A percentile compares a stretch with the other conserved stretches of the same genome.
Conservation (phyloP, 2,888 invertebrate species). For the Diogma glabrata region DNA sequence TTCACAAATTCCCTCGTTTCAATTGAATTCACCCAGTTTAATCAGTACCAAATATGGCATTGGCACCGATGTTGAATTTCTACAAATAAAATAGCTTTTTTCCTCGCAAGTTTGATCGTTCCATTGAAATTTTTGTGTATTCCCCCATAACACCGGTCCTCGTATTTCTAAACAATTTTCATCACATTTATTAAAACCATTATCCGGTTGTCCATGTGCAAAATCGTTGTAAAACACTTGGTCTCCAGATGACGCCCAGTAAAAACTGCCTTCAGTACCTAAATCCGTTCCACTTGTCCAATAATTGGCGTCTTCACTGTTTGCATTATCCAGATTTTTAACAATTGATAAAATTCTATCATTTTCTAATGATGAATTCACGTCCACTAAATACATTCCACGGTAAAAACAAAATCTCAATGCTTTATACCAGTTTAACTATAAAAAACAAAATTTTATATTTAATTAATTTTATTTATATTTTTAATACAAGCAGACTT, state of each 20-base stretch:
- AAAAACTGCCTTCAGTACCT: not conserved
- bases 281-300: slow-evolving; percentile 1
- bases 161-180: slow-evolving; percentile 8
- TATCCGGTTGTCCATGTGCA: not conserved
- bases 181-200: not conserved
- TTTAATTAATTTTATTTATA: not conserved
- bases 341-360: not conserved
- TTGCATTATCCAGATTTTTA: not conserved
- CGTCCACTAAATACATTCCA: not conserved
- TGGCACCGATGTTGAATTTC: not conserved
- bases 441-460: not conserved
- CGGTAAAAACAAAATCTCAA: not conserved
- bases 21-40: no score
- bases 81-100: slow-evolving; percentile 3
- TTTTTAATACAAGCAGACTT: not conserved
- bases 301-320: not conserved
- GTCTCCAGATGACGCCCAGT: not conserved
- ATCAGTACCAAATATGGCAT: no score
- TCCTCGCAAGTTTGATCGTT: not conserved
- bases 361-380: not conserved
- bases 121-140: no score
- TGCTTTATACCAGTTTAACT: slow-evolving; percentile 3
- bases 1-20: no score
- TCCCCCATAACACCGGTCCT: not conserved
- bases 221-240: not conserved